Evolutionary conservation across 2,888 invertebrate genomes (phyloP), one percentile per base, ranked within the genome.

Genomic region (Dynastes grantii): DNA sequence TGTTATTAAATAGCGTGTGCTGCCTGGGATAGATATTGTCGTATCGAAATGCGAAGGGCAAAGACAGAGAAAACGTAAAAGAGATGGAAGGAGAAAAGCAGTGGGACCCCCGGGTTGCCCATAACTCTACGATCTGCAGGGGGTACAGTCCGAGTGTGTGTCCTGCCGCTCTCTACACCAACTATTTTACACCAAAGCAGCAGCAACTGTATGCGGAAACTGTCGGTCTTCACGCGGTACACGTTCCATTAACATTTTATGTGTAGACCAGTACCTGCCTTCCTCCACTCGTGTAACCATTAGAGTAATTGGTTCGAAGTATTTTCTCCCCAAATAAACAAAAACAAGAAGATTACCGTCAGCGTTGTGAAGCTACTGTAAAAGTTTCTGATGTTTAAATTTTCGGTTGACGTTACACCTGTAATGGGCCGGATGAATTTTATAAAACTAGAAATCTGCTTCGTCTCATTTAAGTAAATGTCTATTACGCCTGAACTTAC

Each of bases 51-150:
- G 22, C 77, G 71, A 71, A 70, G 71, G 63, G 71, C 70, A 78
- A 53, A 61, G 58, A 58, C 58, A 61, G 58, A 61, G 58, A 73
- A 58, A 61, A 73, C 58, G 73, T n/a, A 53, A 40, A 61, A 58
- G 73, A 73, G 61, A 73, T 58, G 73, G 58, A 58, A 61, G 61
- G 51, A 68, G 73, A 78, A 51, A 76, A 61, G 76, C 61, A 76
- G 67, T 61, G 70, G 70, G 70, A 76, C 78, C 78, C 78, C 78
- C 63, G 55, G 76, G 78, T 76, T 58, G 79, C 67, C 76, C 80
- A 81, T 81, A 81, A 81, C 79, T 81, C 78, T 80, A 63, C 55
- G 29, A 65, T 29, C 81, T 22, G 76, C 79, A 79, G 81, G 81
- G 80, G 80, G 82, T 79, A 75, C 68, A 77, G 82, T 75, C 80